These are phyloP conservation scores for Therioaphis trifolii DNA, from an alignment of 2,888 invertebrate species.

Conservation along the genomic window DNA sequence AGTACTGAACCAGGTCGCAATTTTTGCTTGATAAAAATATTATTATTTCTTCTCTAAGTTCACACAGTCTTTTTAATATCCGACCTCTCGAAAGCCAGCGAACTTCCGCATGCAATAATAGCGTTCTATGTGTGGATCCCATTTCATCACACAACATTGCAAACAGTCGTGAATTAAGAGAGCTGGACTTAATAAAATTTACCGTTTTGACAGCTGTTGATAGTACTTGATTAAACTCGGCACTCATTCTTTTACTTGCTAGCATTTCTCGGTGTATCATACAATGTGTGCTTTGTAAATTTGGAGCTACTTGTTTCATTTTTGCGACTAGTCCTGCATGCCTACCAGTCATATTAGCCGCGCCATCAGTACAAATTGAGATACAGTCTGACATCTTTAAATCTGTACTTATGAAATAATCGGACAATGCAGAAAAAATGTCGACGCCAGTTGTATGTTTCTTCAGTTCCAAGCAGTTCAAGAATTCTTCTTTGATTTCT, in stretches of 20 bases:
- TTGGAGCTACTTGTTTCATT: conserved; percentile 65
- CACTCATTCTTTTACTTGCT: conserved; percentile 9
- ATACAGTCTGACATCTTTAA: conserved; percentile 62
- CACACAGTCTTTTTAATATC: conserved; percentile 16
- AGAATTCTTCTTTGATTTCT: too few species aligned
- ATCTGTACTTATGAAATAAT: too few species aligned
- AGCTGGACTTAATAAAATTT: conserved; percentile 64
- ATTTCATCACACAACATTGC: conserved; percentile 61
- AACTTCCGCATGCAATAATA: conserved; percentile 22
- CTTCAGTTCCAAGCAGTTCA: too few species aligned
- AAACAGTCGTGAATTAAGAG: conserved; percentile 63
- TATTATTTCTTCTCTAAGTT: conserved; percentile 33
- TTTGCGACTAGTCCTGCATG: conserved; percentile 18
- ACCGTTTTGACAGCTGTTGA: conserved; percentile 40
- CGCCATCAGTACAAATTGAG: conserved; percentile 62
- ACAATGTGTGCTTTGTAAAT: conserved; percentile 63
- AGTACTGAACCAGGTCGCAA: conserved; percentile 30
- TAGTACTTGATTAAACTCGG: conserved; percentile 50
- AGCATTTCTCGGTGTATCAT: conserved; percentile 44
- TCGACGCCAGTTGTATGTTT: too few species aligned
- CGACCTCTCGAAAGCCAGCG: neutral
- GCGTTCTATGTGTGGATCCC: too few species aligned
- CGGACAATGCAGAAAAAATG: too few species aligned
- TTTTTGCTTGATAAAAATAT: conserved; percentile 45
- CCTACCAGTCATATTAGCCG: conserved; percentile 39